Conservation (phyloP, 2,888 invertebrate genomes). For the Caenorhabditis macrosperma region DNA sequence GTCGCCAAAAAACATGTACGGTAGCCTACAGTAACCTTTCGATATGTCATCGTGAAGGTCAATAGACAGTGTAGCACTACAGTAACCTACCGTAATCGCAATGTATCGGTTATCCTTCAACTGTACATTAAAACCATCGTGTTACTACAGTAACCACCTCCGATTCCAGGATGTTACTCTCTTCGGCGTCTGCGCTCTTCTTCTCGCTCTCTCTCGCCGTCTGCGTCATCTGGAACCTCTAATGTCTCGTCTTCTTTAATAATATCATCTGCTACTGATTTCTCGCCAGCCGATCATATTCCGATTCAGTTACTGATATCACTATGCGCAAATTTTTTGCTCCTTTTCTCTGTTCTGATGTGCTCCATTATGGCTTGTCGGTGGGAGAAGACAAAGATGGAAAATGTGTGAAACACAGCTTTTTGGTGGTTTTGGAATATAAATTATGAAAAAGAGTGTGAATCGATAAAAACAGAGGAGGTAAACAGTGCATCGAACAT, state of each 20-base stretch:
- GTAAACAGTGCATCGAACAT: too few species aligned
- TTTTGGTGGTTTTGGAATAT: constrained; percentile 2
- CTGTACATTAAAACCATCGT: background rate
- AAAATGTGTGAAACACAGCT: constrained; percentile 11
- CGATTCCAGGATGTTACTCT: constrained; percentile 46
- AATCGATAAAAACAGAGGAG: constrained; percentile 3
- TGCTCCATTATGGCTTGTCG: constrained; percentile 52
- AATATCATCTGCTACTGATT: background rate
- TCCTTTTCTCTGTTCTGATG: constrained; percentile 41
- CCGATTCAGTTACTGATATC: constrained; percentile 26
- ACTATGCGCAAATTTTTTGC: constrained; percentile 47
- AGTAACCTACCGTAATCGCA: background rate
- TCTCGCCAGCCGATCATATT: constrained; percentile 4
- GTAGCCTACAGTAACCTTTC: background rate
- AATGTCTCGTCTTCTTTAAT: background rate
- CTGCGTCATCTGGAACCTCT: background rate
- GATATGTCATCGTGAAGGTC: too few species aligned
- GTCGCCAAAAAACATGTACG: background rate
- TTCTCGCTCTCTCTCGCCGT: background rate
- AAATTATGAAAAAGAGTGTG: constrained; percentile 4
- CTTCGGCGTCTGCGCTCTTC: constrained; percentile 57
- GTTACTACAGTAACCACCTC: background rate
- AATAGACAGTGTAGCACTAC: too few species aligned
- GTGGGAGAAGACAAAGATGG: constrained; percentile 18
- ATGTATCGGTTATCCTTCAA: too few species aligned